These are phyloP conservation scores for Rhingia campestris DNA, from an alignment of 2,888 invertebrate genomes.

Conservation along the genomic window DNA sequence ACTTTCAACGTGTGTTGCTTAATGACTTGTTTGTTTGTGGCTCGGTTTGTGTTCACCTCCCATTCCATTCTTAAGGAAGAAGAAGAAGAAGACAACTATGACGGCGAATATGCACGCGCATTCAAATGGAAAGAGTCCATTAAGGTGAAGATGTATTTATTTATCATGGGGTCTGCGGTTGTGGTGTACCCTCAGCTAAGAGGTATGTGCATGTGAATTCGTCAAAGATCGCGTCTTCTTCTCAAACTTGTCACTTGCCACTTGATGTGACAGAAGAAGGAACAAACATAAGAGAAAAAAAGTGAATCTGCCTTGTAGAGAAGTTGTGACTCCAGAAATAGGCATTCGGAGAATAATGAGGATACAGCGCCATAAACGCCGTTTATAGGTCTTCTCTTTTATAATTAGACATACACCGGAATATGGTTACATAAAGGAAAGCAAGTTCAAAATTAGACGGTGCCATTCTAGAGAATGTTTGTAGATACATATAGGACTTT, in stretches of 20 bases:
- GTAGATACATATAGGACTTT: too few relatives aligned
- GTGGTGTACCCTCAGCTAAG: constrained; percentile 13
- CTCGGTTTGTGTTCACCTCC: neutral
- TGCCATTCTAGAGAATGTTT: neutral
- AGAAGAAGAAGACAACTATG: neutral
- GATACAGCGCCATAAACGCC: constrained; percentile 24
- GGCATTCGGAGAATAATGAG: constrained; percentile 45
- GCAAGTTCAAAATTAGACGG: neutral
- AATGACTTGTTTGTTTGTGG: constrained; percentile 68
- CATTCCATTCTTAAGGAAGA: constrained; percentile 31
- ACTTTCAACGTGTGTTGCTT: constrained; percentile 57
- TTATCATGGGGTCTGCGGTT: constrained; percentile 13
- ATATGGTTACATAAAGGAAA: constrained; percentile 16
- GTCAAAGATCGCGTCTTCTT: constrained; percentile 34
- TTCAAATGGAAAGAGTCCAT: constrained; percentile 53
- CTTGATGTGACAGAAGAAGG: constrained; percentile 1
- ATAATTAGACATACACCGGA: constrained; percentile 13
- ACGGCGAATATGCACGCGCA: constrained; percentile 15
- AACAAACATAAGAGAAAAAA: constrained; percentile 12
- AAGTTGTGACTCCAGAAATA: constrained; percentile 46
- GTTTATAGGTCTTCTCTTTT: constrained; percentile 17
- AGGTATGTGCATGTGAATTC: constrained; percentile 41
- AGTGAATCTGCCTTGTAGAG: constrained; percentile 68
- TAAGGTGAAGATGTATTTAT: constrained; percentile 33
- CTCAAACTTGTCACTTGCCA: constrained; percentile 43